A percentile compares a stretch with the other conserved stretches of the same genome.
These are phyloP conservation scores for Ptychadena robeensis DNA, from an alignment of 2,797 vertebrate genomes.

Conservation along the genomic window DNA sequence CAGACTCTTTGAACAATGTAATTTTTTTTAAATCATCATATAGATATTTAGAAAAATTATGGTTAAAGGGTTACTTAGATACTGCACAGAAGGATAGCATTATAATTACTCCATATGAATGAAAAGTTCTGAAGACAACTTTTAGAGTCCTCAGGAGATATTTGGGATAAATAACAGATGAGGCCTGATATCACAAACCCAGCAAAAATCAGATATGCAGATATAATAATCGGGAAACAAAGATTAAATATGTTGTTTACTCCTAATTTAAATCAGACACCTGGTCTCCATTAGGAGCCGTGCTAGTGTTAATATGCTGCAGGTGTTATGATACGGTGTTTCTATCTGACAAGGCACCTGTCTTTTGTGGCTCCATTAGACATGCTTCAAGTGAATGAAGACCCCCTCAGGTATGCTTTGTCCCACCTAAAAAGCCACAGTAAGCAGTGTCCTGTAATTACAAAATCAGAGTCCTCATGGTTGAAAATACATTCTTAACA, in stretches of 20 bases:
- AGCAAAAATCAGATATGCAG: conserved; percentile 31
- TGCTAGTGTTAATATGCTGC: conserved; percentile 81
- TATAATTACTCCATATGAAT: not conserved
- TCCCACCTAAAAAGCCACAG: conserved; percentile 71
- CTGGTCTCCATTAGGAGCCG: conserved; percentile 87
- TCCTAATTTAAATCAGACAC: conserved; percentile 71
- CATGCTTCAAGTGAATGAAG: conserved; percentile 67
- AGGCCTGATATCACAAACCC: conserved; percentile 29
- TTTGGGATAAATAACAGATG: conserved; percentile 41
- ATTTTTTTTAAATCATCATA: not conserved
- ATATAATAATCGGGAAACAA: conserved; percentile 40
- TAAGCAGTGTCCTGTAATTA: conserved; percentile 75
- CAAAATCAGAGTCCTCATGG: conserved; percentile 75
- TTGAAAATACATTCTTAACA: conserved; percentile 74
- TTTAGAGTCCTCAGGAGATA: conserved; percentile 24
- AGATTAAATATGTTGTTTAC: conserved; percentile 59
- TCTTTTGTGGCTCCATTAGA: conserved; percentile 72
- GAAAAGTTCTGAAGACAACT: conserved; percentile 5
- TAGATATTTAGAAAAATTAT: not conserved
- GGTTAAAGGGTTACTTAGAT: not conserved
- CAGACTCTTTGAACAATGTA: not conserved
- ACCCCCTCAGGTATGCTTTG: conserved; percentile 70
- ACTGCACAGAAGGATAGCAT: not conserved
- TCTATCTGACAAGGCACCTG: conserved; percentile 76
- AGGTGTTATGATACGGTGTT: conserved; percentile 81